Evolutionary conservation across 2,113 vertebrate species (phyloP), one percentile per base, ranked within the genome.

Genomic region (Ciconia maguari): DNA sequence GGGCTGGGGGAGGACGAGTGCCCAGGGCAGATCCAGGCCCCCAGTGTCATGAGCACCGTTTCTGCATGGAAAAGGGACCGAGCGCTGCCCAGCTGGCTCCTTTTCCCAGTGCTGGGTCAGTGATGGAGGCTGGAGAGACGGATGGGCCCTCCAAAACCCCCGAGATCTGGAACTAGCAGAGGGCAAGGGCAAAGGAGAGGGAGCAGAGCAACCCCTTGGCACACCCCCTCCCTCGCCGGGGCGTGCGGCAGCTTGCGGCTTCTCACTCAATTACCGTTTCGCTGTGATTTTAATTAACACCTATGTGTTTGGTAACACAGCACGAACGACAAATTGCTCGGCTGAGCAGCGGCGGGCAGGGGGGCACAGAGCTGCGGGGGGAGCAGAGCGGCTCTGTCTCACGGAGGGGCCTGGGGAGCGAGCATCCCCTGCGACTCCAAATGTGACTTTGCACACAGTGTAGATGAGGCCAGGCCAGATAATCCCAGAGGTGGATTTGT

Each of bases 271-370:
- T 70, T 52, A 65, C 44, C 5, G 1, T 44, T 57, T 41, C 10
- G 11, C 42, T 90, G 79, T 22, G 48, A 79, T 84, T 95, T 92
- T 74, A 84, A 90, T 94, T 87, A 93, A 87, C 61, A 74, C 41
- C 41, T 11, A 16, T 4, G 42, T 26, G 70, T 65, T 70, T 89
- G 91, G 82, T 64, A 87, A 49, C 66, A 21, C 1, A 14, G 58
- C 27, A 42, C 46, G 4, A 4, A 20, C 3, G 7, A 77, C n/a
- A 26, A 46, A 34, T 44, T 36, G 66, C 69, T 42, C 10, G 4
- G 30, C 71, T 24, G 36, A 61, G 57, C 66, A 54, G 57, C 2
- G 5, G 52, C 2, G 16, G 82, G 55, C 80, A 78, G 49, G 36
- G 57, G 27, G 81, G 81, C 65, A 57, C 25, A 11, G 52, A 16